phyloP scores from a whole-genome alignment of 2,797 vertebrate genomes.

The Alcedo quadribrachys region DNA sequence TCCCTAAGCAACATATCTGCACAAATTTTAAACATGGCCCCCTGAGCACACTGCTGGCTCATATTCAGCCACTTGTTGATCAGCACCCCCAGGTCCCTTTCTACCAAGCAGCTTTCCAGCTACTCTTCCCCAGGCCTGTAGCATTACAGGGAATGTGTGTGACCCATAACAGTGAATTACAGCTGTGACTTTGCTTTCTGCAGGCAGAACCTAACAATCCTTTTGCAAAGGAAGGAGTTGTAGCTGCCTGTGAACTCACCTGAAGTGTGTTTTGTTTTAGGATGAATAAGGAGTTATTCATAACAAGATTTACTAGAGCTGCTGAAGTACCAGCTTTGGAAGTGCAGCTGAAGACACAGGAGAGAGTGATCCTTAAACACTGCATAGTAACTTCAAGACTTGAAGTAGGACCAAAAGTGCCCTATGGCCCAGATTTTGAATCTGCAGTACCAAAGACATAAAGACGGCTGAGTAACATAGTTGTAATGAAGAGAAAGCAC shows the following conservation, averaged over 20 bases:
- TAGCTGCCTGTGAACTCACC: not conserved
- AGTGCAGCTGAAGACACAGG: not conserved
- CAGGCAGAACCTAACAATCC: not conserved
- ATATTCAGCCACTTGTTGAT: no score
- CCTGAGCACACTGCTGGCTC: no score
- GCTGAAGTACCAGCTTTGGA: not conserved
- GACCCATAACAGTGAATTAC: not conserved
- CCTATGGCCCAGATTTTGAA: slow-evolving; percentile 9
- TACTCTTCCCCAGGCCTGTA: no score
- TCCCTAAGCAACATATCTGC: no score
- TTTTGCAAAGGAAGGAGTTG: not conserved
- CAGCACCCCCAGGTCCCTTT: no score
- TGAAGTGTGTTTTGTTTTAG: not conserved
- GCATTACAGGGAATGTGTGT: no score
- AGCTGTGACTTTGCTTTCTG: not conserved
- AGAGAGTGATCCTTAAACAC: not conserved
- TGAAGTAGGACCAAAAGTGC: not conserved
- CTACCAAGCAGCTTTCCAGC: no score
- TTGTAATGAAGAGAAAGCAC: not conserved
- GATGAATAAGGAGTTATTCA: not conserved
- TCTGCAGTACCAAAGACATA: not conserved
- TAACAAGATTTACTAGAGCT: not conserved
- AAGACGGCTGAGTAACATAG: not conserved
- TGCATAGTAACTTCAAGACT: not conserved
- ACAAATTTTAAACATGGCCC: no score